Percentiles rank a stretch among this genome's conserved stretches.
These are phyloP conservation scores for Bactericera cockerelli DNA, from an alignment of 1,140 invertebrate genomes.

Conservation along the genomic window DNA sequence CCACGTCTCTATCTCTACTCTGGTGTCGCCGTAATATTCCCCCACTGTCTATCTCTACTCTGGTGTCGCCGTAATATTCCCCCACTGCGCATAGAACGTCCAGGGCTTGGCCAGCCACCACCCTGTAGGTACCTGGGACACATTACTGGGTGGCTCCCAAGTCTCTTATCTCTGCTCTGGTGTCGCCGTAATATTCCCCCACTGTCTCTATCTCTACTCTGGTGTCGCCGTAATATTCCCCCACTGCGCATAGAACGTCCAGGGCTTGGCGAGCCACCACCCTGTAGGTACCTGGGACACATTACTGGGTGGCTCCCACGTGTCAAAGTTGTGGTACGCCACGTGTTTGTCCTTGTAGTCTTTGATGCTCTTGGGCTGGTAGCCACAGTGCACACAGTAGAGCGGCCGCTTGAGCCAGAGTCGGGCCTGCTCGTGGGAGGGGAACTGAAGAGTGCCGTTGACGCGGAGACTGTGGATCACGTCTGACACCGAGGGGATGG, in stretches of 20 bases:
- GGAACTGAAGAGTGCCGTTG: neutral
- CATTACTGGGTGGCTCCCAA: neutral
- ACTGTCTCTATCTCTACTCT: slow-evolving; percentile 9
- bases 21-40: slow-evolving; percentile 26
- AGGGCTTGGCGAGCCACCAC: neutral
- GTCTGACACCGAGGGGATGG: neutral
- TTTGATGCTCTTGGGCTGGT: slow-evolving; percentile 31
- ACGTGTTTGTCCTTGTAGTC: slow-evolving; percentile 29
- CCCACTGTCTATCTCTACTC: slow-evolving; percentile 5
- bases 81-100: slow-evolving; percentile 7
- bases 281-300: neutral
- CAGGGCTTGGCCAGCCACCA: neutral
- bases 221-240: slow-evolving; percentile 27
- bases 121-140: neutral
- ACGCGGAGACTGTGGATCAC: neutral
- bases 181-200: slow-evolving; percentile 25
- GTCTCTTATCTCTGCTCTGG: slow-evolving; percentile 16
- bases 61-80: slow-evolving; percentile 27
- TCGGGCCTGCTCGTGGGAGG: neutral
- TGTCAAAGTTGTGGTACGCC: slow-evolving; percentile 19
- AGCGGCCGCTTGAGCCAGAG: neutral
- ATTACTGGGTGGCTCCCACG: neutral
- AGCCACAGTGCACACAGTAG: neutral
- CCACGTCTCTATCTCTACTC: slow-evolving; percentile 11
- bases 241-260: slow-evolving; percentile 8